These are phyloP conservation scores for Oxycera nigricornis DNA, from an alignment of 2,888 invertebrate genomes.

Conservation along the genomic window DNA sequence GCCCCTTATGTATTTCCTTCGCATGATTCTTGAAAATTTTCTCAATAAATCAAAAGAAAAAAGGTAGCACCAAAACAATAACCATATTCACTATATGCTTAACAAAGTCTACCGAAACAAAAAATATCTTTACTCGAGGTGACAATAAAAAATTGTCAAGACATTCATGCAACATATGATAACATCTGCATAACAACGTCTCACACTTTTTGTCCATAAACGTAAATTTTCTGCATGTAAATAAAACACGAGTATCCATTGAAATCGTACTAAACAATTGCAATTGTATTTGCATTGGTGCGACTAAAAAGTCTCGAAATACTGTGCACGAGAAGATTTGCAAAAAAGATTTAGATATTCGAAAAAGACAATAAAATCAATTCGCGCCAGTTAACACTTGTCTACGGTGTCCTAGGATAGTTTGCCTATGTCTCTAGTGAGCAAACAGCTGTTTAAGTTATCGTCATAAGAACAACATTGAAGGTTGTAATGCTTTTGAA, in stretches of 20 bases:
- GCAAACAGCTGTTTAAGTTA: not conserved
- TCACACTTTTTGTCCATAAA: constrained; percentile 37
- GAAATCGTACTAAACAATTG: constrained; percentile 37
- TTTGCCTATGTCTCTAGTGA: not conserved
- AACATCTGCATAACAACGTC: constrained; percentile 29
- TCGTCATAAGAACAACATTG: not conserved
- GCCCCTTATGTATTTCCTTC: too few species aligned
- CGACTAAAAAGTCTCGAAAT: constrained; percentile 3
- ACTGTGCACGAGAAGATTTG: constrained; percentile 22
- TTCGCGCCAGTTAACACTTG: constrained; percentile 35
- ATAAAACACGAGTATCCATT: constrained; percentile 40
- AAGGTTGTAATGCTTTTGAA: too few species aligned
- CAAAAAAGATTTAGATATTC: constrained; percentile 38
- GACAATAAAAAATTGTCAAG: constrained; percentile 19
- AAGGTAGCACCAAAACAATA: too few species aligned
- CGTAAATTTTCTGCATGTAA: constrained; percentile 33
- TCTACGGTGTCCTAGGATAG: not conserved
- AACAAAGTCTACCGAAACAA: too few species aligned
- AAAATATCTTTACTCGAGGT: too few species aligned
- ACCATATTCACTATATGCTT: too few species aligned
- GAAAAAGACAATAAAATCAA: too few species aligned
- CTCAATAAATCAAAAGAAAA: too few species aligned
- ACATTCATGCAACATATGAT: constrained; percentile 33
- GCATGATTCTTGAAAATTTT: too few species aligned
- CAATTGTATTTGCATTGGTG: constrained; percentile 25